Evolutionary conservation across 2,888 invertebrate species (phyloP).

Genomic region (Synanthedon vespiformis): DNA sequence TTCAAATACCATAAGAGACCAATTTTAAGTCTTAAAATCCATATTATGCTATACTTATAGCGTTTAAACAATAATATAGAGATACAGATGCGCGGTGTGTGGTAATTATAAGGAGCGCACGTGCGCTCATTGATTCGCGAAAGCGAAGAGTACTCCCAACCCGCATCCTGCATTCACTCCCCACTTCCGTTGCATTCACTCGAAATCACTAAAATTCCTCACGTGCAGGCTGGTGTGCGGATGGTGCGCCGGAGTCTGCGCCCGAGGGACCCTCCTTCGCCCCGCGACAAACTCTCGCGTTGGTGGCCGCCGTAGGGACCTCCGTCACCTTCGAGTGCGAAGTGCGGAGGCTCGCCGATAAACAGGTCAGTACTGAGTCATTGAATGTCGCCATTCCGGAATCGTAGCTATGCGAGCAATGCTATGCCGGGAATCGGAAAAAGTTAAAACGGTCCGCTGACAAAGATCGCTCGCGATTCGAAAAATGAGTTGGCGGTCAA

Average conservation of each 20-base stretch:
- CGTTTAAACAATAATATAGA: too few relatives aligned
- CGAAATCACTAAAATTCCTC: background rate
- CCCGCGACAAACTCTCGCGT: conserved; percentile 19
- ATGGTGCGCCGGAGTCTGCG: conserved; percentile 22
- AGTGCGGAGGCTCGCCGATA: conserved; percentile 34
- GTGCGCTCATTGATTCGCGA: conserved; percentile 4
- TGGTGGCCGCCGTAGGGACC: conserved; percentile 33
- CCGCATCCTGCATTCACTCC: conserved; percentile 25
- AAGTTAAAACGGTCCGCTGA: conserved; percentile 18
- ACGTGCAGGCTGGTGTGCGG: conserved; percentile 13
- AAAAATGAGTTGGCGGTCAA: conserved; percentile 22
- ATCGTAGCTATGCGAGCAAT: background rate
- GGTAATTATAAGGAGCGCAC: background rate
- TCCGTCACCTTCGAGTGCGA: conserved; percentile 35
- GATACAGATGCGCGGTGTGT: background rate
- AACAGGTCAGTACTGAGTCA: conserved; percentile 25
- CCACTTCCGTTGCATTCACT: conserved; percentile 1
- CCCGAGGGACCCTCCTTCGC: conserved; percentile 22
- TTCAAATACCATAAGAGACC: too few relatives aligned
- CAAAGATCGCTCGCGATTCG: conserved; percentile 20
- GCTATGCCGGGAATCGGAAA: conserved; percentile 2
- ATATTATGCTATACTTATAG: too few relatives aligned
- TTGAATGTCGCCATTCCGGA: background rate
- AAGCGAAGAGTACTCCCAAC: conserved; percentile 4
- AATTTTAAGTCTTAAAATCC: too few relatives aligned